These are phyloP conservation scores for Chromobotia macracanthus DNA, from an alignment of 2,797 vertebrate genomes.

Conservation along the genomic window DNA sequence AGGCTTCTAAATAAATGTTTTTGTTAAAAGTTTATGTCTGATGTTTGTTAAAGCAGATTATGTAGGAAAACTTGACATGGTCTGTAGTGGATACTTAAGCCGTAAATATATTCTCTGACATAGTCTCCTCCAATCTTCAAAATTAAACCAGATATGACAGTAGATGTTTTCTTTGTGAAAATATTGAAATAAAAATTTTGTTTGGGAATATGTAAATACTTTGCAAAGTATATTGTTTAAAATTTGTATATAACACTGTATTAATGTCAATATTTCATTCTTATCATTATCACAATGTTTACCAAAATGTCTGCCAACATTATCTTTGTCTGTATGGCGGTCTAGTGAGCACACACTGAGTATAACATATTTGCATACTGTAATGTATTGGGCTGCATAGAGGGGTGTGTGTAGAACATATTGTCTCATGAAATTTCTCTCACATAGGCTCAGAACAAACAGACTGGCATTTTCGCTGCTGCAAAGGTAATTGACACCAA, in stretches of 20 bases:
- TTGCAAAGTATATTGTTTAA: neutral
- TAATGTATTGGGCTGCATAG: no score
- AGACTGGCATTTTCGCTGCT: constrained; percentile 89
- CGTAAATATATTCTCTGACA: neutral
- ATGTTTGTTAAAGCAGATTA: no score
- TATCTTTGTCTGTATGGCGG: neutral
- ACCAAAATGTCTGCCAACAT: constrained; percentile 17
- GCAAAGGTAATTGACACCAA: constrained; percentile 98
- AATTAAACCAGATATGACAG: neutral
- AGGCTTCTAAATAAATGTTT: no score
- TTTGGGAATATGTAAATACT: neutral
- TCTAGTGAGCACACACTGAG: neutral
- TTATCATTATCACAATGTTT: constrained; percentile 20
- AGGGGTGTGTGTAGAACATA: no score
- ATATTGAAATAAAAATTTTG: neutral
- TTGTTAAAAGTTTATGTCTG: no score
- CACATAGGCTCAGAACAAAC: constrained; percentile 93
- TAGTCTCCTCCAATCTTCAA: neutral
- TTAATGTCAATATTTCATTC: neutral
- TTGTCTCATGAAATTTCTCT: constrained; percentile 21
- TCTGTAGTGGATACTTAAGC: neutral
- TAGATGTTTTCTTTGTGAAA: neutral
- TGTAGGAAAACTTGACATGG: no score
- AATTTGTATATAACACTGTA: neutral
- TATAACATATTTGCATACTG: neutral